phyloP scores from a whole-genome alignment of 1,140 invertebrate genomes.

The Rhyacophila brunnea region DNA sequence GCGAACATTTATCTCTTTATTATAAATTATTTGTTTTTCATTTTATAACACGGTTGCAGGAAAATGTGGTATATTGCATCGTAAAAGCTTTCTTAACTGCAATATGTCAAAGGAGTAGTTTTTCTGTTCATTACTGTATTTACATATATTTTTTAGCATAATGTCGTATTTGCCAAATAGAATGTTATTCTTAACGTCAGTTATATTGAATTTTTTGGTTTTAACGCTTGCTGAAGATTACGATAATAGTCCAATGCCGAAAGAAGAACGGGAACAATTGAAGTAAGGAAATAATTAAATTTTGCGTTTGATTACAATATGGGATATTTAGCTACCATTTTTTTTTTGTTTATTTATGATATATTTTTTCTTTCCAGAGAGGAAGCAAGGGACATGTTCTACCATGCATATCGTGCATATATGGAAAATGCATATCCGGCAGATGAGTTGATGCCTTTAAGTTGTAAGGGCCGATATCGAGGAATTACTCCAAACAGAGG shows the following conservation, averaged over 20 bases:
- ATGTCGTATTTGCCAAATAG: too few relatives aligned
- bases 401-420: slow-evolving; percentile 95
- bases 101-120: too few relatives aligned
- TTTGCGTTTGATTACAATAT: not conserved
- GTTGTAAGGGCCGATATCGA: slow-evolving; percentile 88
- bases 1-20: too few relatives aligned
- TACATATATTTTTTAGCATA: too few relatives aligned
- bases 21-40: too few relatives aligned
- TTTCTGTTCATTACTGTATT: too few relatives aligned
- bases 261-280: slow-evolving; percentile 9
- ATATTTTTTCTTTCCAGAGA: slow-evolving; percentile 58
- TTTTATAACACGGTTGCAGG: too few relatives aligned
- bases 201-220: too few relatives aligned
- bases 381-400: slow-evolving; percentile 92
- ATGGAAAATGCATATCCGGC: slow-evolving; percentile 98
- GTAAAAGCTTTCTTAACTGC: too few relatives aligned
- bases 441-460: slow-evolving; percentile 97
- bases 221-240: slow-evolving; percentile 5
- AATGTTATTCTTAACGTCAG: too few relatives aligned
- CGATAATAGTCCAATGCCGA: slow-evolving; percentile 5
- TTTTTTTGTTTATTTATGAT: not conserved
- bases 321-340: not conserved
- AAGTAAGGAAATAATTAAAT: slow-evolving; percentile 1
- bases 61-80: too few relatives aligned
- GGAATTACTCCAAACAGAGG: slow-evolving; percentile 84